Conservation (phyloP, 1,140 invertebrate genomes). For the Pseudomyrmex pallidus region DNA sequence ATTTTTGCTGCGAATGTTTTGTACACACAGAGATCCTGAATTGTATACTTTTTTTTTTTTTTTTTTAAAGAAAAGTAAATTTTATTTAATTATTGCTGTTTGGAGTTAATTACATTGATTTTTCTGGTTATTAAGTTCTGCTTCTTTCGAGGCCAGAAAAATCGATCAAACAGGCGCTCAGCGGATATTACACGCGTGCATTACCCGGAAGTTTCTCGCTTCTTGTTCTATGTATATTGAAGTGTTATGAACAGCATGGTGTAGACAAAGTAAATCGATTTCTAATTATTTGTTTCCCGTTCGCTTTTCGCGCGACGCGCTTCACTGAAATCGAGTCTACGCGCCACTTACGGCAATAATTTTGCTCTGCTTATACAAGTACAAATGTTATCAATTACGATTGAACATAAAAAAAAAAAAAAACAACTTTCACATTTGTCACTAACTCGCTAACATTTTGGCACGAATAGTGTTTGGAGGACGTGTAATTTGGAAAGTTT, state of each 20-base stretch:
- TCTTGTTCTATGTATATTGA: conserved; percentile 63
- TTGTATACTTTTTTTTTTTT: no score
- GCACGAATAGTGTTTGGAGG: background rate
- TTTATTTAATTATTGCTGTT: conserved; percentile 12
- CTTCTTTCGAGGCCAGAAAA: conserved; percentile 1
- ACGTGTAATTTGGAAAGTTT: conserved; percentile 1
- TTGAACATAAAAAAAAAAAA: no score
- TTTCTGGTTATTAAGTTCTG: conserved; percentile 8
- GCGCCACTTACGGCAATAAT: conserved; percentile 30
- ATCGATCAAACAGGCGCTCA: background rate
- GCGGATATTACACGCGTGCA: background rate
- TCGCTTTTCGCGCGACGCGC: conserved; percentile 64
- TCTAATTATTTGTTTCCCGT: conserved; percentile 50
- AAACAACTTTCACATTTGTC: conserved; percentile 20
- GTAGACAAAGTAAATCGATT: conserved; percentile 62
- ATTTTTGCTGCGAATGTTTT: conserved; percentile 6
- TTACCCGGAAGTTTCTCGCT: conserved; percentile 48
- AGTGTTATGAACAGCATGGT: conserved; percentile 69
- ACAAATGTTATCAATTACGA: conserved; percentile 32
- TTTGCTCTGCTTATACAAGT: conserved; percentile 45
- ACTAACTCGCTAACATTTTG: conserved; percentile 36
- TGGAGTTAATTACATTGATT: conserved; percentile 29
- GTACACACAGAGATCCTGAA: no score
- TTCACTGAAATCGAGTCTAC: conserved; percentile 49
- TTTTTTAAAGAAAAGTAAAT: no score